phyloP scores from a whole-genome alignment of 2,888 invertebrate species.

The Chaetoderma sp. region DNA sequence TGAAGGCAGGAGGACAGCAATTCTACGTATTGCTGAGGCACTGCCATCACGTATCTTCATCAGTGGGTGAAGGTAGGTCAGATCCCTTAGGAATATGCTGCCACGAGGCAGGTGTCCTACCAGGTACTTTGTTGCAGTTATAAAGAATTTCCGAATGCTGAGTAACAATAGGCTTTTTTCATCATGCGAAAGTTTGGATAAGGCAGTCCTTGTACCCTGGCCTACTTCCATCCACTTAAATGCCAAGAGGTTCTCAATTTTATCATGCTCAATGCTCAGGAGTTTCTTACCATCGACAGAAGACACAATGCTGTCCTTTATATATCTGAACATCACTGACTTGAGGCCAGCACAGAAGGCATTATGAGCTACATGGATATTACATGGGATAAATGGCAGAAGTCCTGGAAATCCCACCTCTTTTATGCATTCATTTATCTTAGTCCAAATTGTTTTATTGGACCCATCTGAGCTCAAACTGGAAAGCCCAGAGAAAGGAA shows the following conservation, averaged over 20 bases:
- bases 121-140: constrained; percentile 25
- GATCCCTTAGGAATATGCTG: constrained; percentile 2
- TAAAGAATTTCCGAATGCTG: constrained; percentile 31
- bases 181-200: constrained; percentile 19
- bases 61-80: not conserved
- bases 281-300: not conserved
- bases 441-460: constrained; percentile 38
- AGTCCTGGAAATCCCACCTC: constrained; percentile 22
- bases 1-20: not conserved
- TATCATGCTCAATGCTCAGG: constrained; percentile 20
- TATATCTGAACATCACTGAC: not conserved
- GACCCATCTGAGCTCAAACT: constrained; percentile 37
- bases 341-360: not conserved
- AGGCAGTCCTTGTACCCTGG: constrained; percentile 21
- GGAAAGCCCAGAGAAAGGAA: constrained; percentile 17
- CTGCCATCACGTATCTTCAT: not conserved
- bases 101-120: not conserved
- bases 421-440: constrained; percentile 12
- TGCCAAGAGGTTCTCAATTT: constrained; percentile 15
- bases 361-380: constrained; percentile 30
- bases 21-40: not conserved
- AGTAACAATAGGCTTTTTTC: constrained; percentile 19
- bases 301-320: not conserved
- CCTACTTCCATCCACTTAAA: constrained; percentile 25
- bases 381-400: constrained; percentile 31